Conservation (phyloP, 2,113 vertebrate genomes). For the Fulmarus glacialis region DNA sequence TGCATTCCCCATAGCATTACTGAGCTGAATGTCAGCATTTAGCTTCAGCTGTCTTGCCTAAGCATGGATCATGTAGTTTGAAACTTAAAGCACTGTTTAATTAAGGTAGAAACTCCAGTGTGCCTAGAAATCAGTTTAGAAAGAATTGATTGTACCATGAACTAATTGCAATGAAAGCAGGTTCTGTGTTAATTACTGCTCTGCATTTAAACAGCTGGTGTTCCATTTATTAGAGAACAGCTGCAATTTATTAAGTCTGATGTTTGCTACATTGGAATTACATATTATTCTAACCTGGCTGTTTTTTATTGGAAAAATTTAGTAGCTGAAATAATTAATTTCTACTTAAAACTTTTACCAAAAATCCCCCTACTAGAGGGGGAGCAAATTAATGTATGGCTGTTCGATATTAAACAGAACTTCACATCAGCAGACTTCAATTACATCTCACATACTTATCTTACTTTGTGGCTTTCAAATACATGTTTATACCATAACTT, state of each 20-base stretch:
- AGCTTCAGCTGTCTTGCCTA: not conserved
- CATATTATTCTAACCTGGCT: not conserved
- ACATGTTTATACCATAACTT: rapidly evolving
- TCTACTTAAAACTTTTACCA: not conserved
- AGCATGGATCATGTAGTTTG: not conserved
- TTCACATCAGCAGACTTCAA: not conserved
- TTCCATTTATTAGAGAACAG: not conserved
- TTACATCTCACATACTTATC: not conserved
- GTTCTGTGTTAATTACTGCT: not conserved
- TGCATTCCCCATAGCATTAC: not conserved
- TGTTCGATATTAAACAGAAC: not conserved
- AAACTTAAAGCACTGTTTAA: not conserved
- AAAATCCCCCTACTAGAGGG: not conserved
- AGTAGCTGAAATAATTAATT: not conserved
- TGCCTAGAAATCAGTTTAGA: not conserved
- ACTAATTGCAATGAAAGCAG: not conserved
- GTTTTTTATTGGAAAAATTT: not conserved
- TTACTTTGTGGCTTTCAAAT: not conserved
- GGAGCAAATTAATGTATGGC: not conserved
- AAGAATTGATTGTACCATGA: not conserved
- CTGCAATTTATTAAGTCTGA: not conserved
- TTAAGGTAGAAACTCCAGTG: not conserved
- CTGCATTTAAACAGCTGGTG: not conserved
- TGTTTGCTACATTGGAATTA: not conserved
- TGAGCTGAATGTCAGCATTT: not conserved